Conservation (phyloP, 1,140 invertebrate genomes). For the Euwallacea similis region DNA sequence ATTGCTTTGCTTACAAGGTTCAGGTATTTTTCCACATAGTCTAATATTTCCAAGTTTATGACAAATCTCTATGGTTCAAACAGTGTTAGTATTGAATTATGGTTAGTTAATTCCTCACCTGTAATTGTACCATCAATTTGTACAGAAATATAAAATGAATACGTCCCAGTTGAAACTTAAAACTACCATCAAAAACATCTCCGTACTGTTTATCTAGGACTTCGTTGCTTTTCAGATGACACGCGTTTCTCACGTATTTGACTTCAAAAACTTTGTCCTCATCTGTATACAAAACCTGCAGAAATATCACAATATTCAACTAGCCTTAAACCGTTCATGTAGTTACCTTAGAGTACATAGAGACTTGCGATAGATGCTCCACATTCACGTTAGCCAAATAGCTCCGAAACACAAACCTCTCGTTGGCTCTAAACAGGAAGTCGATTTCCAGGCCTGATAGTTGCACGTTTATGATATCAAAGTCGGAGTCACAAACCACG, state of each 20-base stretch:
- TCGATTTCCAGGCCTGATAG: slow-evolving; percentile 70
- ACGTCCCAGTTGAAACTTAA: slow-evolving; percentile 70
- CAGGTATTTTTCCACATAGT: slow-evolving; percentile 40
- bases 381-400: slow-evolving; percentile 68
- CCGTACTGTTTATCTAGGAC: slow-evolving; percentile 51
- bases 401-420: slow-evolving; percentile 72
- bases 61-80: slow-evolving; percentile 42
- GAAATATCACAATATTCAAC: slow-evolving; percentile 6
- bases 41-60: slow-evolving; percentile 46
- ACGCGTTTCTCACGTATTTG: slow-evolving; percentile 72
- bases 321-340: not conserved
- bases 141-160: slow-evolving; percentile 72
- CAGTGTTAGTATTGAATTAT: not conserved
- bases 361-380: slow-evolving; percentile 73
- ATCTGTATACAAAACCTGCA: slow-evolving; percentile 67
- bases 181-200: slow-evolving; percentile 67
- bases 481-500: slow-evolving; percentile 70
- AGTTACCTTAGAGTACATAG: slow-evolving; percentile 73
- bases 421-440: slow-evolving; percentile 78
- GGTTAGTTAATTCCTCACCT: slow-evolving; percentile 50
- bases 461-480: slow-evolving; percentile 69
- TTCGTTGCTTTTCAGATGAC: slow-evolving; percentile 58
- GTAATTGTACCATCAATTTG: slow-evolving; percentile 71
- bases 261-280: slow-evolving; percentile 78
- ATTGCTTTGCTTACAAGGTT: slow-evolving; percentile 64